Evolutionary conservation across 2,797 vertebrate genomes (phyloP), one percentile per base, ranked within the genome.

Genomic region (Loris lydekkerianus): DNA sequence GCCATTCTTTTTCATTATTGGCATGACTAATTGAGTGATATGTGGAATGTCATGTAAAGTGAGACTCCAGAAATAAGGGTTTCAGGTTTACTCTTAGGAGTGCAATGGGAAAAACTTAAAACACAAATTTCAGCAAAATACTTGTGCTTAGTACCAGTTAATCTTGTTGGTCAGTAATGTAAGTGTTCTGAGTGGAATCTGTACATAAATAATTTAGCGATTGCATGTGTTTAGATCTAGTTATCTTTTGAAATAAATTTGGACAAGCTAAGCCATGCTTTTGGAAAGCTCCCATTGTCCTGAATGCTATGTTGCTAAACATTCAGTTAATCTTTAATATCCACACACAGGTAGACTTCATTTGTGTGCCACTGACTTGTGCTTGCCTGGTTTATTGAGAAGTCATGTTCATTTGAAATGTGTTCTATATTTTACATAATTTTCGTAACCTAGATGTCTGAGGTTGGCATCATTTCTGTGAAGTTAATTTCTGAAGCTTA

Each of bases 191-290:
- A 94, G 58, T 89, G 53, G 81, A 92, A 49, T 86, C 56, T 60
- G 18, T 84, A 81, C 11, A 14, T 83, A 82, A 43, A 93, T 91
- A 95, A 78, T 88, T 89, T 80, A 86, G 81, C 53, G 77, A 91
- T 85, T 34, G 23, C 31, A 10, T 86, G 72, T 89, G n/a, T 84
- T 91, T 86, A 63, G 40, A 73, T 87, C 7, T 25, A 25, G 21
- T 94, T 93, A 43, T 60, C 65, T 88, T 78, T 84, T 93, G 92
- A 97, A 94, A 70, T 96, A 86, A 78, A 87, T 69, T 86, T 90
- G 49, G 63, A 60, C 37, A 63, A 75, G 25, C 37, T 86, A 29
- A 77, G 10, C n/a, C 92, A 20, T 83, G 17, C 61, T 23, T 43
- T 20, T 53, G 49, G 40, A 84, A 81, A 91, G 46, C 37, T 85